Percentiles rank a stretch among this genome's conserved stretches.
phyloP scores from a whole-genome alignment of 2,888 invertebrate species.

The Laspeyria flexula region DNA sequence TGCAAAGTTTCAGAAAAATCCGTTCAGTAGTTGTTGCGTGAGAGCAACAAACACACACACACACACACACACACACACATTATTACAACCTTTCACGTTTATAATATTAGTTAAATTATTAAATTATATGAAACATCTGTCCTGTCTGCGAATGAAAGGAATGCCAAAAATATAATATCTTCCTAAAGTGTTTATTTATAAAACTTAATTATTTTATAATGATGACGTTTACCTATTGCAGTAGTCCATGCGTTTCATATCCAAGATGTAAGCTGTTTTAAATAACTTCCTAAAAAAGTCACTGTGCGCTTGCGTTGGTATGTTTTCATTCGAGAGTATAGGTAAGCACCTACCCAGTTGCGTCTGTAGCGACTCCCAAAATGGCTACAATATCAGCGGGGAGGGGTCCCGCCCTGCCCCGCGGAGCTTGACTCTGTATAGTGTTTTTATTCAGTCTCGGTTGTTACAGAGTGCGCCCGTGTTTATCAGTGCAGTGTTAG shows the following conservation, averaged over 20 bases:
- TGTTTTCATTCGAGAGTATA: conserved; percentile 20
- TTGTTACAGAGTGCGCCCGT: conserved; percentile 21
- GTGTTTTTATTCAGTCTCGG: conserved; percentile 20
- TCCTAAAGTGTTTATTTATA: conserved; percentile 18
- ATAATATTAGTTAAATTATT: conserved; percentile 2
- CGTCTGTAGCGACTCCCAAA: conserved; percentile 20
- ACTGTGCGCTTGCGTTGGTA: conserved; percentile 20
- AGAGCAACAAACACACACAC: conserved; percentile 1
- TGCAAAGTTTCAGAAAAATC: conserved; percentile 16
- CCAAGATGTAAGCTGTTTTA: conserved; percentile 16
- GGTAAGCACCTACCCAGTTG: conserved; percentile 20
- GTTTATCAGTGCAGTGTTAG: conserved; percentile 21
- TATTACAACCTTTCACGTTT: conserved; percentile 5
- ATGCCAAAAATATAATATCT: conserved; percentile 18
- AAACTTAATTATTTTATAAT: conserved; percentile 17
- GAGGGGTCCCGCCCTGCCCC: conserved; percentile 20
- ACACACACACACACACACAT: not conserved
- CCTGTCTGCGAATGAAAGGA: conserved; percentile 18
- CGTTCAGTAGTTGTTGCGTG: conserved; percentile 5
- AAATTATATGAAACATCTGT: conserved; percentile 18
- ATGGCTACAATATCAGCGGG: conserved; percentile 20
- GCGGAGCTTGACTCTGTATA: conserved; percentile 20
- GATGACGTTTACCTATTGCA: conserved; percentile 16
- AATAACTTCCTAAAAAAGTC: conserved; percentile 18
- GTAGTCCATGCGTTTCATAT: conserved; percentile 16